These are phyloP conservation scores for Xestoiulus laeticollis DNA, from an alignment of 2,888 invertebrate species.

Conservation along the genomic window DNA sequence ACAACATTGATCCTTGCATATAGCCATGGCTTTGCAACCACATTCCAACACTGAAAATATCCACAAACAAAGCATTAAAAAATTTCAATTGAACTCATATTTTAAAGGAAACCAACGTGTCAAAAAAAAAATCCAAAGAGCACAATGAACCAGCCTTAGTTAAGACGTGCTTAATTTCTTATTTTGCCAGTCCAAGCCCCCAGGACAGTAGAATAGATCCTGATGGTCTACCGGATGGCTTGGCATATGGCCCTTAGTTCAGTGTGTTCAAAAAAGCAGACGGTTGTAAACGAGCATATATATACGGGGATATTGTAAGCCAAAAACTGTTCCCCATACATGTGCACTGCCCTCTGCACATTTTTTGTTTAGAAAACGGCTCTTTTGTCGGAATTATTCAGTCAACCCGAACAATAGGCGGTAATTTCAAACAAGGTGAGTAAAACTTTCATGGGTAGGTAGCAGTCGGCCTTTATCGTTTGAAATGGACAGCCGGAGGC, in stretches of 20 bases:
- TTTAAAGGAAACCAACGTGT: neutral
- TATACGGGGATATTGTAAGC: neutral
- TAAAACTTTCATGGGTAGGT: slow-evolving; percentile 19
- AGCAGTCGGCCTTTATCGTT: slow-evolving; percentile 26
- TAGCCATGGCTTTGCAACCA: no score
- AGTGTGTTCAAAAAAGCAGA: neutral
- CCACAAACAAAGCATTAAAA: no score
- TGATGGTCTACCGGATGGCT: neutral
- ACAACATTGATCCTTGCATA: no score
- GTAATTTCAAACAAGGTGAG: slow-evolving; percentile 26
- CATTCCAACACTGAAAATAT: no score
- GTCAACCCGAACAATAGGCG: slow-evolving; percentile 12
- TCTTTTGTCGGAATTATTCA: slow-evolving; percentile 26
- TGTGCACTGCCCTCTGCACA: neutral
- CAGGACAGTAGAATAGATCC: neutral
- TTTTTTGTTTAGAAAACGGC: slow-evolving; percentile 26
- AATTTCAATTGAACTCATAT: no score
- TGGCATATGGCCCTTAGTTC: neutral
- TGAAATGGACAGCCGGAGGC: neutral
- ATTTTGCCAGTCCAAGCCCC: neutral
- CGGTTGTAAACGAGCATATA: neutral
- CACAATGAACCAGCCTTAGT: neutral
- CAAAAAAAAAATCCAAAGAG: neutral
- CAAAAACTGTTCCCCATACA: neutral
- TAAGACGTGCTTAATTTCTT: neutral